Percentiles rank a stretch among this genome's conserved stretches.
These are phyloP conservation scores for Herpetotheres cachinnans DNA, from an alignment of 2,113 vertebrate species.

Conservation along the genomic window DNA sequence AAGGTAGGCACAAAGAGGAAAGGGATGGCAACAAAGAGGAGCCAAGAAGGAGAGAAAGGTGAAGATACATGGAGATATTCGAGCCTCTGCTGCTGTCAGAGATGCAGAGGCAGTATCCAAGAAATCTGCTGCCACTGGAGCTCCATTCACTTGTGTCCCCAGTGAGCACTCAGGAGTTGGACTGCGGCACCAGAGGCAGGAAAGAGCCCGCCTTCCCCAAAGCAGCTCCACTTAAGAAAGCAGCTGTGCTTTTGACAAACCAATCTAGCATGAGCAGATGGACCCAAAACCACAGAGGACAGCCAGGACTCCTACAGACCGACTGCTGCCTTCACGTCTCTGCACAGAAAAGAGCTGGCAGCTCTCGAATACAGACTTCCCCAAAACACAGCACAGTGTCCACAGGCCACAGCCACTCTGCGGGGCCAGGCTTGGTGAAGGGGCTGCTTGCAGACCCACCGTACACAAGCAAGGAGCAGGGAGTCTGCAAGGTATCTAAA, in stretches of 20 bases:
- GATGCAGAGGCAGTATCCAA: background rate
- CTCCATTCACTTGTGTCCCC: background rate
- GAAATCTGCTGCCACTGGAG: background rate
- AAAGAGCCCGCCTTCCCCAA: background rate
- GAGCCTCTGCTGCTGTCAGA: background rate
- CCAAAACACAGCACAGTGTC: background rate
- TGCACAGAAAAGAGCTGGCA: background rate
- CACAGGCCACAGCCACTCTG: background rate
- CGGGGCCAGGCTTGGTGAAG: background rate
- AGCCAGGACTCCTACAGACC: background rate
- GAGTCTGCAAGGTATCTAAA: background rate
- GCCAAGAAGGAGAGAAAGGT: background rate
- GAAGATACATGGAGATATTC: background rate
- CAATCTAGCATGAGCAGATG: background rate
- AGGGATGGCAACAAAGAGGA: background rate
- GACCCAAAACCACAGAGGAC: background rate
- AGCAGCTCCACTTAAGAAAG: background rate
- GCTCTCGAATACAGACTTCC: background rate
- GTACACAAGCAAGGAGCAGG: fast-evolving
- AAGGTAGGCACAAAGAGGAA: background rate
- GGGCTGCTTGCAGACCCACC: background rate
- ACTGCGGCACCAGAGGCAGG: background rate
- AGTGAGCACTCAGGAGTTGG: background rate
- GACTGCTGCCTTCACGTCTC: background rate
- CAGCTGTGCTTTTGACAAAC: background rate